Evolutionary conservation across 2,113 vertebrate genomes (phyloP).

Genomic region (Poicephalus meyeri): DNA sequence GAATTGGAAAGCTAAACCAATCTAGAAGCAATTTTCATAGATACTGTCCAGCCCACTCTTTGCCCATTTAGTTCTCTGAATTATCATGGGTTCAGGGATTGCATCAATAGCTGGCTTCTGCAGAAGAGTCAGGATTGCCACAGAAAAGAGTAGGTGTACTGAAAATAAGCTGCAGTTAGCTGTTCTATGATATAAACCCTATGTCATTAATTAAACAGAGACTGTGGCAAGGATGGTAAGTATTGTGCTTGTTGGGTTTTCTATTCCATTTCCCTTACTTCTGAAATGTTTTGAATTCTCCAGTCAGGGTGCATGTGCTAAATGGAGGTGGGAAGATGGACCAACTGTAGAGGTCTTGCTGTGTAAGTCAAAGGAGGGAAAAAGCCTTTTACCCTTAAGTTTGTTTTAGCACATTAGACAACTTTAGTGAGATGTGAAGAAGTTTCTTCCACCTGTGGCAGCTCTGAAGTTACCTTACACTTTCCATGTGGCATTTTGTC

Average conservation of each 20-base stretch:
- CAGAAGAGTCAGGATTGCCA: neutral
- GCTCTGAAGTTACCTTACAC: neutral
- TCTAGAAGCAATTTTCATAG: neutral
- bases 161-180: neutral
- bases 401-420: neutral
- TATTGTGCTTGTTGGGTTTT: neutral
- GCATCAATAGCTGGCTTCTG: neutral
- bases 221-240: neutral
- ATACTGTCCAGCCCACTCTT: neutral
- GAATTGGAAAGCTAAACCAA: neutral
- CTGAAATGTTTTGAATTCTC: neutral
- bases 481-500: neutral
- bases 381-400: neutral
- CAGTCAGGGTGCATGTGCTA: neutral
- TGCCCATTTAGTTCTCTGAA: neutral
- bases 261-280: neutral
- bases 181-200: neutral
- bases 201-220: neutral
- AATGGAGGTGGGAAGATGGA: rapidly evolving
- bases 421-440: neutral
- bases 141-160: neutral
- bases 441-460: neutral
- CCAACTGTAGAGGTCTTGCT: neutral
- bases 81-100: neutral
- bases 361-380: neutral